These are phyloP conservation scores for Coracias cyanogaster DNA, from an alignment of 2,797 vertebrate species.

Conservation along the genomic window DNA sequence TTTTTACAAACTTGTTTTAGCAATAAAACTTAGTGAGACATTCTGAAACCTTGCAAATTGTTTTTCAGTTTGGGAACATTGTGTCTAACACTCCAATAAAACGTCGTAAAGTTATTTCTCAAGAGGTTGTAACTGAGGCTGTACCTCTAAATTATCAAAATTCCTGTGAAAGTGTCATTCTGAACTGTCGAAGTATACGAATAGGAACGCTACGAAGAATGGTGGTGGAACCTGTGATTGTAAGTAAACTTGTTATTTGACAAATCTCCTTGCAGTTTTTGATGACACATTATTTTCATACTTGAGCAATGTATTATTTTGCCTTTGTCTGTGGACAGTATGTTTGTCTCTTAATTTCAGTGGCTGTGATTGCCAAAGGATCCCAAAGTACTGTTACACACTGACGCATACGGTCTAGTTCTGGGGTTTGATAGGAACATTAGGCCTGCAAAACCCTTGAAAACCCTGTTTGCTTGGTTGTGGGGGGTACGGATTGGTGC, in stretches of 20 bases:
- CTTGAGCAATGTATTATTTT: not conserved
- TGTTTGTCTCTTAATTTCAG: not conserved
- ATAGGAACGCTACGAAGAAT: constrained; percentile 91
- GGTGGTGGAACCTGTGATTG: constrained; percentile 91
- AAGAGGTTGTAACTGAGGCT: constrained; percentile 69
- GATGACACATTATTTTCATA: not conserved
- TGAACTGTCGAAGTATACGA: constrained; percentile 92
- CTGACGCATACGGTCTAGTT: not conserved
- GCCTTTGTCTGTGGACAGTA: not conserved
- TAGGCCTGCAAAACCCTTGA: not conserved
- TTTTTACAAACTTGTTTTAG: not conserved
- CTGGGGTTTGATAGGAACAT: not conserved
- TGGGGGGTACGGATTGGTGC: not conserved
- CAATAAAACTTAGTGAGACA: not conserved
- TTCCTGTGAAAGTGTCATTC: constrained; percentile 86
- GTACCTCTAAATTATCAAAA: constrained; percentile 61
- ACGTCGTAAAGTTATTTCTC: constrained; percentile 79
- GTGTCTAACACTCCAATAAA: constrained; percentile 81
- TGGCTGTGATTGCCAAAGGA: not conserved
- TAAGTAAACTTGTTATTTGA: constrained; percentile 77
- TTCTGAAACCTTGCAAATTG: constrained; percentile 53
- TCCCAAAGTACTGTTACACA: rapidly evolving
- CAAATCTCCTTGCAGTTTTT: not conserved
- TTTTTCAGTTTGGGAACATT: constrained; percentile 87
- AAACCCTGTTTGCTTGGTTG: not conserved